A percentile compares a stretch with the other conserved stretches of the same genome.
These are phyloP conservation scores for Aphelocoma californica DNA, from an alignment of 2,797 vertebrate species.

Conservation along the genomic window DNA sequence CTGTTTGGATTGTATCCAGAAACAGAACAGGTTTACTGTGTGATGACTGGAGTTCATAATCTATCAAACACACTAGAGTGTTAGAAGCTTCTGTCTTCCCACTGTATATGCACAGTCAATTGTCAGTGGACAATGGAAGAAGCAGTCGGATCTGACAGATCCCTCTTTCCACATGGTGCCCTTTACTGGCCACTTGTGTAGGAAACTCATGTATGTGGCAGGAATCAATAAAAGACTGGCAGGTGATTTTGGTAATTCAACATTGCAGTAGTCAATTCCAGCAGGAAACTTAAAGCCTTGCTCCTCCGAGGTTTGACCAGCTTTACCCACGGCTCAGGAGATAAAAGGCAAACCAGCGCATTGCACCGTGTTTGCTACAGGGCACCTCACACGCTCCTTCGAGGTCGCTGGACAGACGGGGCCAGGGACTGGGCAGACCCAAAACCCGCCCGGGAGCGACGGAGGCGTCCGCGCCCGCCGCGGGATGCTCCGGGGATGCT, in stretches of 20 bases:
- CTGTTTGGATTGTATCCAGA: neutral
- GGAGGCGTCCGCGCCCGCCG: neutral
- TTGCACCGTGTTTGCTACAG: rapidly evolving
- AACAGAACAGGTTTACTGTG: neutral
- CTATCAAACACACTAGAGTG: neutral
- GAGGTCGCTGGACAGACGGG: rapidly evolving
- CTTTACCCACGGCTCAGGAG: neutral
- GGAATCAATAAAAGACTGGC: neutral
- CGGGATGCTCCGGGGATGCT: neutral
- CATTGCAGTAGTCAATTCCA: neutral
- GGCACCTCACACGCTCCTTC: neutral
- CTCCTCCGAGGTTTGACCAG: neutral
- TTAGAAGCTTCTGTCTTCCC: neutral
- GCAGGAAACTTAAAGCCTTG: neutral
- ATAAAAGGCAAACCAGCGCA: neutral
- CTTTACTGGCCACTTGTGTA: neutral
- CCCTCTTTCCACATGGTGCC: neutral
- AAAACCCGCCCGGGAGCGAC: no score
- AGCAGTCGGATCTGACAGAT: rapidly evolving
- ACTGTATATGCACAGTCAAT: rapidly evolving
- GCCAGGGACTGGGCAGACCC: neutral
- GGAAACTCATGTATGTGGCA: neutral
- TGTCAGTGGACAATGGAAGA: neutral
- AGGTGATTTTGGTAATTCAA: neutral
- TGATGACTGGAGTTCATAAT: neutral